Evolutionary conservation across 1,140 invertebrate species (phyloP), one percentile per base, ranked within the genome.

Genomic region (Caerostris darwini): DNA sequence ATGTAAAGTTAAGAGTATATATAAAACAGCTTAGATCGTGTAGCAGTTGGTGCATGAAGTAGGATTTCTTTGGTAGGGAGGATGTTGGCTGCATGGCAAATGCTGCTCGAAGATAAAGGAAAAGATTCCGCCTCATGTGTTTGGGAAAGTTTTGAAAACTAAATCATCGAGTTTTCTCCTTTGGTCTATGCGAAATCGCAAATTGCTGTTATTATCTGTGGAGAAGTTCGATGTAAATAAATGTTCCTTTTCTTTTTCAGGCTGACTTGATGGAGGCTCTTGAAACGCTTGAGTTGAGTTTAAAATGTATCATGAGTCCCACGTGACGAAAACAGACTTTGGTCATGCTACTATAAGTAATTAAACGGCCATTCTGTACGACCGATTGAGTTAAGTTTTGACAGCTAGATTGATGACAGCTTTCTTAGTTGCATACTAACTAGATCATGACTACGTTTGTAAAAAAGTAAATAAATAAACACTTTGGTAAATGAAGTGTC

Each of bases 11-110:
- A 77, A 77, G 71, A 77, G 71, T 77, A 77, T 77, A 34, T 34
- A 77, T 77, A 77, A 77, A 77, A 77, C 71, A 77, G 71, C 71
- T 77, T 77, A 77, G 71, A 77, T 77, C 71, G 71, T 50, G 71
- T 50, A 77, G 34, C 71, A 77, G 50, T 77, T 50, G 71, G 71
- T 4, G 71, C 71, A 12, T 77, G 71, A 77, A 77, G 10, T 34
- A 34, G 71, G 34, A 50, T 50, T 77, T 50, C 14, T 50, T 2
- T 77, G 19, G 19, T 5, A 10, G 53, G 34, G 10, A 12, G 34
- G 10, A 50, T 50, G 71, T 77, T n/a, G 71, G 12, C 71, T 50
- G 34, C 10, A 77, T 50, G 10, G 34, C 34, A 50, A 50, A 14
- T 50, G 34, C 8, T 8, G 12, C 19, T 8, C 34, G 7, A 71